Evolutionary conservation across 2,113 vertebrate species (phyloP), one percentile per base, ranked within the genome.

Genomic region (Mola mola): DNA sequence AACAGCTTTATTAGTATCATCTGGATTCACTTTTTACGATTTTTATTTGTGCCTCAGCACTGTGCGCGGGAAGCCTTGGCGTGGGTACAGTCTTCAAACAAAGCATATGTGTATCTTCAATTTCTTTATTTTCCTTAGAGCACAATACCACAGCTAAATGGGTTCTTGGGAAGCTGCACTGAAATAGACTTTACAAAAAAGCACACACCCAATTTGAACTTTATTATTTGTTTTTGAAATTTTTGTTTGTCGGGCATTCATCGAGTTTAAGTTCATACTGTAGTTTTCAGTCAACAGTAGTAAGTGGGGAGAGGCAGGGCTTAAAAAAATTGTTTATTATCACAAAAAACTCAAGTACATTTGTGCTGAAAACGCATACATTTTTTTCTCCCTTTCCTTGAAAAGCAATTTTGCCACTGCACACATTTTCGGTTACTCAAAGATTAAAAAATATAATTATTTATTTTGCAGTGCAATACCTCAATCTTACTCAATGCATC

Each of bases 161-260:
- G 51, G 68, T 62, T 64, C 57, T 64, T 77, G 44, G 48, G 57
- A 19, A 59, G 41, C 49, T 33, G 52, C 19, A 7, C 34, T 22
- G 22, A 60, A 55, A 57, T 5, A 48, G 33, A 58, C 8, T 51
- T 17, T 1, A 41, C 37, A 31, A 28, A 42, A 43, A 38, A 17
- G 21, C 41, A 41, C 40, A 9, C 41, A 19, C 36, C 20, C 40
- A 17, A 2, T 59, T 43, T 57, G 24, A 75, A 48, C 52, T 8
- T 29, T 4, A 19, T 38, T 56, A 60, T 65, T 83, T 65, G 38
- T 33, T 63, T 56, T 22, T 19, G 1, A 31, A 43, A 51, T 17
- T 31, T 65, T 57, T 64, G 22, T 47, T 72, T 17, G 13, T 16
- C 29, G 24, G 10, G 22, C 62, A 31, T 43, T 44, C 6, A n/a